phyloP scores from a whole-genome alignment of 2,888 invertebrate genomes.

The Machimus atricapillus region DNA sequence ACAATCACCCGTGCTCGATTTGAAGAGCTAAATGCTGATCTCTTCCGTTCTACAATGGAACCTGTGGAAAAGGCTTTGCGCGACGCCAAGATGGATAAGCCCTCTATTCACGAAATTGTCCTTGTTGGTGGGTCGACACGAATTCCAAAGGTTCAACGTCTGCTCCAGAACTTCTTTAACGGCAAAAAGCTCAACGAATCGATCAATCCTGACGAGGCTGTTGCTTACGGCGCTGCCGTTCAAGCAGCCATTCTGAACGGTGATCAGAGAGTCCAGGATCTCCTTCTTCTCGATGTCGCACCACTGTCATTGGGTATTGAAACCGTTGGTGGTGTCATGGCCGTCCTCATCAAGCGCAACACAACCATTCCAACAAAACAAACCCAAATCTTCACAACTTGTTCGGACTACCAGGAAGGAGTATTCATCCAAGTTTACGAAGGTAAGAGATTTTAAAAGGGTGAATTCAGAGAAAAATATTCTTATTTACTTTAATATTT shows the following conservation, averaged over 20 bases:
- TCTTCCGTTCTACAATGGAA: conserved; percentile 95
- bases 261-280: conserved; percentile 87
- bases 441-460: conserved; percentile 57
- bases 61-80: conserved; percentile 95
- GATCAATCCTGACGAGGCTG: conserved; percentile 97
- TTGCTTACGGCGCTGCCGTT: conserved; percentile 95
- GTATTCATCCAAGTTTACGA: conserved; percentile 92
- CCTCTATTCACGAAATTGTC: conserved; percentile 88
- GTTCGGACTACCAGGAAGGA: conserved; percentile 97
- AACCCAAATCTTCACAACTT: conserved; percentile 95
- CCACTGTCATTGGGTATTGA: conserved; percentile 91
- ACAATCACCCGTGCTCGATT: conserved; percentile 95
- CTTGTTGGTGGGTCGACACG: conserved; percentile 95
- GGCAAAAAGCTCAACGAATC: conserved; percentile 96
- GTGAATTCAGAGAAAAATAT: not conserved
- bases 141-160: conserved; percentile 97
- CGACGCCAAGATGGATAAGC: conserved; percentile 96
- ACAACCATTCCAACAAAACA: conserved; percentile 97
- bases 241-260: conserved; percentile 95
- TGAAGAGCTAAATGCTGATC: conserved; percentile 94
- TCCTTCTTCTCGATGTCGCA: conserved; percentile 90
- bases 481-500: not conserved
- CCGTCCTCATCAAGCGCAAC: conserved; percentile 94
- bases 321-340: conserved; percentile 94
- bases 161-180: conserved; percentile 94